Percentiles rank a stretch among this genome's conserved stretches.
phyloP scores from a whole-genome alignment of 2,797 vertebrate genomes.

The Parambassis ranga region DNA sequence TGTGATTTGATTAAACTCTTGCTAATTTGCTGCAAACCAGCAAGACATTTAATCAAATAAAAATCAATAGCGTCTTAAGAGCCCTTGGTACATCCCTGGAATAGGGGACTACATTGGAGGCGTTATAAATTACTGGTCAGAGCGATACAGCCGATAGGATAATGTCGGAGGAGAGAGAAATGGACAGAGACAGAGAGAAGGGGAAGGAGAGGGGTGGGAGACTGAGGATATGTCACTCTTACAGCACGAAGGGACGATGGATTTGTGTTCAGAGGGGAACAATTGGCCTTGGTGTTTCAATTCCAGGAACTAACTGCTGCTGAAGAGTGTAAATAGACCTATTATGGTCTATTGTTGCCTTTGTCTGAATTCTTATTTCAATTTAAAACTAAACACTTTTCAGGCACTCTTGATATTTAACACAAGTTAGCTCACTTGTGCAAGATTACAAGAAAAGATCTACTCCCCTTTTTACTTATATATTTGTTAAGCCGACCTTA shows the following conservation, averaged over 20 bases:
- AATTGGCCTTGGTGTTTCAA: constrained; percentile 67
- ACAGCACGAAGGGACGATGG: constrained; percentile 50
- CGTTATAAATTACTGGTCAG: constrained; percentile 80
- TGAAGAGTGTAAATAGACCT: constrained; percentile 19
- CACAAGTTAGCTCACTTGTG: neutral
- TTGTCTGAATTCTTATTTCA: neutral
- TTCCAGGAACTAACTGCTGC: constrained; percentile 50
- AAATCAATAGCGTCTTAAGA: constrained; percentile 85
- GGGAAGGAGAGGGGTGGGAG: constrained; percentile 50
- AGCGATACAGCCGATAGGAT: constrained; percentile 70
- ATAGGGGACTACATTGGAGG: constrained; percentile 75
- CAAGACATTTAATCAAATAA: constrained; percentile 86
- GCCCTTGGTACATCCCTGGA: constrained; percentile 76
- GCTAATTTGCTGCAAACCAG: constrained; percentile 86
- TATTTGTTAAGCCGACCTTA: no score
- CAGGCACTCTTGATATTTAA: neutral
- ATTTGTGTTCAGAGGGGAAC: constrained; percentile 68
- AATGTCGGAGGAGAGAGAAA: constrained; percentile 62
- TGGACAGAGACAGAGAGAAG: constrained; percentile 43
- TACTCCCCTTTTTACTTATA: no score
- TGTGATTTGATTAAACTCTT: constrained; percentile 86
- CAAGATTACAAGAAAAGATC: no score
- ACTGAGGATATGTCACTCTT: constrained; percentile 66
- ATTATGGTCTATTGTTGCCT: neutral
- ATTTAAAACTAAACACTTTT: neutral